phyloP scores from a whole-genome alignment of 2,797 vertebrate species.

The Takifugu ocellatus region DNA sequence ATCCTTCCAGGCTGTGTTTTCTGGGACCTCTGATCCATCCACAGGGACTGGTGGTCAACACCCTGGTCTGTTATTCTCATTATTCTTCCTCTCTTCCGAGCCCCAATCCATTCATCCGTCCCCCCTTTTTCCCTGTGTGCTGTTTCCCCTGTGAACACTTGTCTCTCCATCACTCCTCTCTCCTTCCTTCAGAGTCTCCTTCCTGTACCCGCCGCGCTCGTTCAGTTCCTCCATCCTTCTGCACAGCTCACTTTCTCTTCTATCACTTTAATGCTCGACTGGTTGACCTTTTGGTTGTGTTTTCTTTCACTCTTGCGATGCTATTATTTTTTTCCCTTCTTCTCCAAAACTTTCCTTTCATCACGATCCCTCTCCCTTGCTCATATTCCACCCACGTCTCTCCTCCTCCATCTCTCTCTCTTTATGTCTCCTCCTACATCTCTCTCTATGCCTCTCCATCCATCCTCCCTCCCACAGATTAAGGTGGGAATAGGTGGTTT shows the following conservation, averaged over 20 bases:
- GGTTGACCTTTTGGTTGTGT: conserved; percentile 34
- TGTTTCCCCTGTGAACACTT: conserved; percentile 47
- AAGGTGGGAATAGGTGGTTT: conserved; percentile 69
- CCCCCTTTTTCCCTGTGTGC: conserved; percentile 31
- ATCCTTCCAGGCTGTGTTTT: conserved; percentile 48
- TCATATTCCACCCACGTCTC: conserved; percentile 35
- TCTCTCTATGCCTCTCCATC: conserved; percentile 22
- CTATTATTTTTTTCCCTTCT: conserved; percentile 8
- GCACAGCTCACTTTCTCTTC: conserved; percentile 28
- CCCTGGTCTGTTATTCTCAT: conserved; percentile 68
- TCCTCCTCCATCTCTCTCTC: conserved; percentile 16
- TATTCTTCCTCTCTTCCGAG: conserved; percentile 49
- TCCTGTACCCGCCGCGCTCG: conserved; percentile 21
- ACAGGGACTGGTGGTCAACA: conserved; percentile 65
- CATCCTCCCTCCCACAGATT: conserved; percentile 55
- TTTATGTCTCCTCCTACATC: background rate
- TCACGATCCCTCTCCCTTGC: conserved; percentile 13
- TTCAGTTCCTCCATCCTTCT: conserved; percentile 37
- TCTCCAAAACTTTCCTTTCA: conserved; percentile 19
- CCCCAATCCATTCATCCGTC: conserved; percentile 43
- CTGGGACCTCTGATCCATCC: conserved; percentile 56
- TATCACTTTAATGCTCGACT: conserved; percentile 20
- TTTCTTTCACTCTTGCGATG: conserved; percentile 19
- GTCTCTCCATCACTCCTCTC: conserved; percentile 27
- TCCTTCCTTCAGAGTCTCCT: conserved; percentile 45